Conservation (phyloP, 2,113 vertebrate genomes). For the Rhea americana region DNA sequence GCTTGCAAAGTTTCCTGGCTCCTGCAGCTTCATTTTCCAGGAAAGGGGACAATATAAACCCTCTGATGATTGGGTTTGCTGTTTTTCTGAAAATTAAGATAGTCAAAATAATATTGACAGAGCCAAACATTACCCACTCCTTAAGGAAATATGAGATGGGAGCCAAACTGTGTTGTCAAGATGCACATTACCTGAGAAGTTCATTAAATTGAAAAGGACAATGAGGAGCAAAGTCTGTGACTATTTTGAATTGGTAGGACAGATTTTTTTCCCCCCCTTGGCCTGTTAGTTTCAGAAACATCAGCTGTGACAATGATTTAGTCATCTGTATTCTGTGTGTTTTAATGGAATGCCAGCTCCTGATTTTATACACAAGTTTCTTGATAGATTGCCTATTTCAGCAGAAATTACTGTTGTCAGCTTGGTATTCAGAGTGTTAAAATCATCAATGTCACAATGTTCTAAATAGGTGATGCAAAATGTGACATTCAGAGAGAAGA, state of each 20-base stretch:
- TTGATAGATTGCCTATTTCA: conserved; percentile 13
- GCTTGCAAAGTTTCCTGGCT: conserved; percentile 58
- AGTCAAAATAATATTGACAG: background rate
- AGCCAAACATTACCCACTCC: background rate
- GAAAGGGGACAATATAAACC: conserved; percentile 48
- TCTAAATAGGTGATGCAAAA: conserved; percentile 1
- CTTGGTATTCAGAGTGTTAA: background rate
- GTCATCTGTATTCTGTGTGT: conserved; percentile 17
- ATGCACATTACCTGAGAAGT: background rate
- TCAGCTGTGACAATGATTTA: background rate
- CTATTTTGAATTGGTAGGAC: background rate
- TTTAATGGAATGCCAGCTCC: conserved; percentile 18
- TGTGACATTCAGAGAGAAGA: background rate
- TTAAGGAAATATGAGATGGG: background rate
- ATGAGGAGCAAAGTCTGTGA: background rate
- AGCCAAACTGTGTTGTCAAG: background rate
- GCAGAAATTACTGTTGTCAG: conserved; percentile 17
- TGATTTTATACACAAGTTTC: conserved; percentile 11
- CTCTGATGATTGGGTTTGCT: background rate
- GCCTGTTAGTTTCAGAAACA: conserved; percentile 21
- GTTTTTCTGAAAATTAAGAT: conserved; percentile 5
- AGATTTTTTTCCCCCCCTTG: background rate
- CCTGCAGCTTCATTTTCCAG: conserved; percentile 43
- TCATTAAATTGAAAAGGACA: background rate
- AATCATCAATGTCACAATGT: background rate